Base-by-base conservation (phyloP, 2,113 vertebrate species). In the Bagarius yarrelli region DNA sequence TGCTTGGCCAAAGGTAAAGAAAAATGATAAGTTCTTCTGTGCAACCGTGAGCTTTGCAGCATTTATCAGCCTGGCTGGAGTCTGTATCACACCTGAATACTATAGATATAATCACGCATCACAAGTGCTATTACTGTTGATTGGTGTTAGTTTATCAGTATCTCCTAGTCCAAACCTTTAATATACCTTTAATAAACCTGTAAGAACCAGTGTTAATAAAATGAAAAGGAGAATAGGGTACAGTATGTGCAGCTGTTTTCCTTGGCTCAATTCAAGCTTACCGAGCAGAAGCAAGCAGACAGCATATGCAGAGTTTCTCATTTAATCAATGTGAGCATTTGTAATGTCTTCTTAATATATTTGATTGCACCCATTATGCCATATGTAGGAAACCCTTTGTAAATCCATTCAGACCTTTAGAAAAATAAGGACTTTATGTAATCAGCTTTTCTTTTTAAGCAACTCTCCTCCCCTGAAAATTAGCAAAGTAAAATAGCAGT, bases 171-270 rank as follows among this genome's bases (percentile, higher is more conserved):
- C 34, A 14, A 56, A 23, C 27, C 32, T 36, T 64, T 14, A 34
- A 36, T 66, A 34, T 66, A 53, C 1, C 34, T 63, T n/a, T n/a
- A n/a, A n/a, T 13, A 53, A n/a, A 53, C 27, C 18, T 16, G 6
- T 59, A 19, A 70, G 47, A 75, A 67, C 55, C 34, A 75, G 50
- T 18, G 32, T 59, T 64, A 50, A 73, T 79, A 47, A 74, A 74
- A 71, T 64, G 30, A 74, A 55, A 63, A 53, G 30, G 67, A 53
- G 66, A 82, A 25, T 52, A 69, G 14, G 67, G 47, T 27, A 30
- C 11, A 27, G 52, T 83, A 55, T 78, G 44, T 63, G 81, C 81
- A 83, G 81, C 81, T 83, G 81, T 77, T 76, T 78, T 78, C 57
- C 13, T 23, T 82, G 67, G 81, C 64, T 60, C 75, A 60, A 34